Conservation (phyloP, 2,797 vertebrate species). For the Tadarida brasiliensis region DNA sequence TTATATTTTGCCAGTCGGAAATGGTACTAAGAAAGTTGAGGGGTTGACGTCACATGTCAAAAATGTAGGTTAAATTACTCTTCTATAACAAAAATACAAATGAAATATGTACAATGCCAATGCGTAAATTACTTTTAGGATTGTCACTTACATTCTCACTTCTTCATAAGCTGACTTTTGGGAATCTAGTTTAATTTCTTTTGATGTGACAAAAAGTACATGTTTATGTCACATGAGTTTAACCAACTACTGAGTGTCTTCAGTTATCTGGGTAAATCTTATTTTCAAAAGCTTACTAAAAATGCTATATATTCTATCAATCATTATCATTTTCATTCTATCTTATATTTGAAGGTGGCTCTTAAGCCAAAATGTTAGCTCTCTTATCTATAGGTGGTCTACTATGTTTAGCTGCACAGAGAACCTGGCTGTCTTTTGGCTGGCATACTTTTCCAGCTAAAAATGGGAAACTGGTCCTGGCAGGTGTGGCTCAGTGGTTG, state of each 20-base stretch:
- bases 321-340: not conserved
- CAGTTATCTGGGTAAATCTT: not conserved
- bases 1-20: not conserved
- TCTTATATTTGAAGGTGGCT: not conserved
- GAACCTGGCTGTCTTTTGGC: constrained; percentile 27
- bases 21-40: not conserved
- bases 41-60: too few relatives aligned
- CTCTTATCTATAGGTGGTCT: constrained; percentile 58
- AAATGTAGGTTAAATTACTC: not conserved
- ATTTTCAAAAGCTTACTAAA: constrained; percentile 45
- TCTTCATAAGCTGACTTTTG: not conserved
- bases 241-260: not conserved
- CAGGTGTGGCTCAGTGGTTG: too few relatives aligned
- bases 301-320: not conserved
- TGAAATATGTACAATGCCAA: not conserved
- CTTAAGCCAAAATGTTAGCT: constrained; percentile 26
- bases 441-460: constrained; percentile 5
- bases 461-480: not conserved
- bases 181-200: not conserved
- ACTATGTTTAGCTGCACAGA: not conserved
- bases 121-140: not conserved
- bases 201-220: not conserved
- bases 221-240: not conserved
- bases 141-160: not conserved
- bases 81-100: not conserved